Conservation (phyloP, 2,113 vertebrate species). For the Neolamprologus modestus region DNA sequence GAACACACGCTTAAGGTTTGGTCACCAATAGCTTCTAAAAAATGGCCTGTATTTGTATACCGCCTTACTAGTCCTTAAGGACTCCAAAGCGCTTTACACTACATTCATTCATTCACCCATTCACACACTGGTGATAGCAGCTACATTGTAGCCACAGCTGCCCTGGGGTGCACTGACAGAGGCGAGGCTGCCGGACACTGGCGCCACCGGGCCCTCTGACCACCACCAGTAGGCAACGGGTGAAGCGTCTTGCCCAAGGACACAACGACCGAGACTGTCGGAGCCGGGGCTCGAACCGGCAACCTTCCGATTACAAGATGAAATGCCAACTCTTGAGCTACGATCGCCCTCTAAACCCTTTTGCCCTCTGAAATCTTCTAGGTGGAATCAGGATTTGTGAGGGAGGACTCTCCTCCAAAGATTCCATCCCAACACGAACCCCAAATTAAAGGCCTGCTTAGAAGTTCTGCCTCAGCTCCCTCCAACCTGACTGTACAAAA, state of each 20-base stretch:
- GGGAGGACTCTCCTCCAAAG: conserved; percentile 51
- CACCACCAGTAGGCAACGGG: neutral
- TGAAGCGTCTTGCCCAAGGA: fast-evolving
- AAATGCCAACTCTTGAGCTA: fast-evolving
- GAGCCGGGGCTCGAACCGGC: fast-evolving
- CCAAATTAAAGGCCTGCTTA: conserved; percentile 27
- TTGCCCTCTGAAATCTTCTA: conserved; percentile 26
- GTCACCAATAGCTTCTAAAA: neutral
- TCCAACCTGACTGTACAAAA: conserved; percentile 48
- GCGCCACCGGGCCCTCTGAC: neutral
- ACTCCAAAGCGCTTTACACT: neutral
- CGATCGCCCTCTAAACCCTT: neutral
- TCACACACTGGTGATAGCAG: neutral
- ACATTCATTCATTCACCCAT: fast-evolving
- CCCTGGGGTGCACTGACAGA: neutral
- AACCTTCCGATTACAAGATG: fast-evolving
- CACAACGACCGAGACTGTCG: fast-evolving
- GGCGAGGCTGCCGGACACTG: neutral
- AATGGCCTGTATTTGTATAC: fast-evolving
- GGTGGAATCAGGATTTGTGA: conserved; percentile 49
- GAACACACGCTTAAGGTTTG: fast-evolving
- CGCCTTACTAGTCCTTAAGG: neutral
- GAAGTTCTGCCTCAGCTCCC: neutral
- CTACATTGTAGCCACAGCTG: fast-evolving
- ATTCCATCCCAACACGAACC: conserved; percentile 26